Base-by-base conservation (phyloP, 2,113 vertebrate genomes). In the Tamias sibiricus region DNA sequence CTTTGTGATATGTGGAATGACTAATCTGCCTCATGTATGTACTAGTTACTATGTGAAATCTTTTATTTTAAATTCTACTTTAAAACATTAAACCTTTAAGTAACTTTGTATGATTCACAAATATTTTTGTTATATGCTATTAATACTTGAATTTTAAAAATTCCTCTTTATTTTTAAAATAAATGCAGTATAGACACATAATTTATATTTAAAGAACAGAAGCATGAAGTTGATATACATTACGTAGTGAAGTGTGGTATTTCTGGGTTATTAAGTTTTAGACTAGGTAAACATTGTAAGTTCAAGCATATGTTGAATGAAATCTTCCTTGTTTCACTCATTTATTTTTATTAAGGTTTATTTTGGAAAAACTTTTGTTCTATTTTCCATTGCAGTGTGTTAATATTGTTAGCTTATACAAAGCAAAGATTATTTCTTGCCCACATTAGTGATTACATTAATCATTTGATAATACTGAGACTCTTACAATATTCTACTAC, bases 211-310 rank as follows among this genome's bases (percentile, higher is more conserved):
- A 76, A 94, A 68, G 72, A 68, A 80, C 22, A 92, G 59, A 90
- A 94, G 77, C 91, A 91, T 94, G 93, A 77, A 72, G 19, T 6
- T 90, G 22, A 2, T 81, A 54, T 74, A 42, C 5, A 37, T 93
- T 97, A 80, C 83, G 93, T 97, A 95, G 75, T 71, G 86, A 97
- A 97, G 82, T 96, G 92, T 97, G 87, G 82, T 97, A n/a, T 97
- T 93, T 94, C 57, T 94, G 62, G 64, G 64, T 6, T 93, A 79
- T 20, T 5, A 8, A 57, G 16, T 90, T 93, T n/a, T 91, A 94
- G 44, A 74, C 26, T 66, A 85, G 17, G 26, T 72, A 86, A 69
- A 69, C 28, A 57, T 69, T 10, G 22, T 95, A 79, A 74, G 91
- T 96, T 98, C 7, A 86, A 59, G 32, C 24, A 87, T 32, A 37